Conservation (phyloP, 2,113 vertebrate genomes). For the Sceloporus tristichus region DNA sequence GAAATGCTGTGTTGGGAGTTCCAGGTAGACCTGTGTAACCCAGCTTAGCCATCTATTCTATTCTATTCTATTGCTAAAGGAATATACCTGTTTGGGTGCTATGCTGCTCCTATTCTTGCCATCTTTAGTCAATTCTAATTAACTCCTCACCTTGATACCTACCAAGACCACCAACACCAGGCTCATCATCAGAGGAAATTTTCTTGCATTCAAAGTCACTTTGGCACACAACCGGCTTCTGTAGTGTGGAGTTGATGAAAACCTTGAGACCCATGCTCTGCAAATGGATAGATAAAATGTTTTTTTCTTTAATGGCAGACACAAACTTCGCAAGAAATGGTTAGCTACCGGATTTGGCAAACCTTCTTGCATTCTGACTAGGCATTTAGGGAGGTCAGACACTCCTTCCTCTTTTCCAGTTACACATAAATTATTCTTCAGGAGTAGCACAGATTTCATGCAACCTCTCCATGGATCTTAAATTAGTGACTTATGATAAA, state of each 20-base stretch:
- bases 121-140: neutral
- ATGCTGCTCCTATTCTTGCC: too few relatives aligned
- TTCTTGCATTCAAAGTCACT: neutral
- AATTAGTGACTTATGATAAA: neutral
- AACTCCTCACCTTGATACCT: slow-evolving; percentile 9
- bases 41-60: too few relatives aligned
- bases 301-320: neutral
- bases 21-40: too few relatives aligned
- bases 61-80: too few relatives aligned
- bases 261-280: slow-evolving; percentile 86
- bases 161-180: accelerated
- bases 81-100: too few relatives aligned
- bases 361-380: neutral
- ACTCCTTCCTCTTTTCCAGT: neutral
- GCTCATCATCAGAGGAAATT: accelerated
- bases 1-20: too few relatives aligned
- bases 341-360: neutral
- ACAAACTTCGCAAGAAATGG: neutral
- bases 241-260: slow-evolving; percentile 67
- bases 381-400: neutral
- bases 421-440: neutral
- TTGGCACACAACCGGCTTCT: slow-evolving; percentile 74
- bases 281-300: slow-evolving; percentile 43
- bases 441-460: neutral
- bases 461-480: neutral